Conservation (phyloP, 2,888 invertebrate genomes). For the Synergus gifuensis region DNA sequence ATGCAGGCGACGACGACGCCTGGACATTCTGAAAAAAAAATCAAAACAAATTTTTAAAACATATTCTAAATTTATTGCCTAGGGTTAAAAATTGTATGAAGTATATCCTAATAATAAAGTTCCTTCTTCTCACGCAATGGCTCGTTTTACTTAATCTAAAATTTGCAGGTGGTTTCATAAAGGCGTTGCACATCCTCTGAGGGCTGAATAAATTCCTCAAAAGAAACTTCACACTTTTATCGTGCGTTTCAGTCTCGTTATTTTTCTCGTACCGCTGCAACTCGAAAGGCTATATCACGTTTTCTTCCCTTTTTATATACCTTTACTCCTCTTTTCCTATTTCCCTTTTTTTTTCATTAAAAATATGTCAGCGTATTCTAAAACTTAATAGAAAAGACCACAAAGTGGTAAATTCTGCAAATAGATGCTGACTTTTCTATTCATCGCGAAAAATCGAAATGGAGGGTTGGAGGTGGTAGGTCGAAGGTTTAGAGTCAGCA, state of each 20-base stretch:
- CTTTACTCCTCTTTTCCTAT: not conserved
- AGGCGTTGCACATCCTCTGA: constrained; percentile 26
- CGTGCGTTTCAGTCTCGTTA: constrained; percentile 31
- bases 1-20: constrained; percentile 62
- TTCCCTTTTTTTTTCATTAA: not conserved
- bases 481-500: not conserved
- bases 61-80: not conserved
- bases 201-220: constrained; percentile 36
- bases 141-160: constrained; percentile 6
- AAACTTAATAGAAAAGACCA: not conserved
- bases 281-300: not conserved
- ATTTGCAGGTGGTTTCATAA: constrained; percentile 13
- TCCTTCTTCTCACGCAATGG: constrained; percentile 6
- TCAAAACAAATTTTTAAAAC: not conserved
- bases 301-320: not conserved
- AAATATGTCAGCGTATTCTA: not conserved
- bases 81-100: constrained; percentile 2
- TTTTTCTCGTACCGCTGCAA: constrained; percentile 33
- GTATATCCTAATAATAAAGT: not conserved
- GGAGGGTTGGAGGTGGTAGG: not conserved
- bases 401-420: not conserved
- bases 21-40: constrained; percentile 63
- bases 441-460: not conserved
- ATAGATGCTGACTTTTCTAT: not conserved
- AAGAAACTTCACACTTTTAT: constrained; percentile 36